phyloP scores from a whole-genome alignment of 1,140 invertebrate species.

The Acromyrmex heyeri region DNA sequence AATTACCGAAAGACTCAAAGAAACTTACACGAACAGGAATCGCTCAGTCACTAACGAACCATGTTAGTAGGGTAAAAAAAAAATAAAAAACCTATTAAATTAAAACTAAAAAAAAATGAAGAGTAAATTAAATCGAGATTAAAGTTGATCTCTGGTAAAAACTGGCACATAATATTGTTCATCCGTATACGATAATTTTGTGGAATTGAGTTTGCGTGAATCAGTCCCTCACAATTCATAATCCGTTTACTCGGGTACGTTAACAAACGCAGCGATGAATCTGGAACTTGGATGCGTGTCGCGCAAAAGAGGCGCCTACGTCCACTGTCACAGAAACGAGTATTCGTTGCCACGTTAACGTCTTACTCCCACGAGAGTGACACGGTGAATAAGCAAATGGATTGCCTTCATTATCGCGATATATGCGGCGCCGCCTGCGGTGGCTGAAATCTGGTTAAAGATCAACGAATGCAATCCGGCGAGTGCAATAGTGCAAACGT shows the following conservation, averaged over 20 bases:
- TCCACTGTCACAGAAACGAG: slow-evolving; percentile 16
- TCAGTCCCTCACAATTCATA: slow-evolving; percentile 28
- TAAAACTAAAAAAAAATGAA: too few species aligned
- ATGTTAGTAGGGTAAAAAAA: too few species aligned
- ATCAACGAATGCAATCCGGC: not conserved
- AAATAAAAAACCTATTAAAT: too few species aligned
- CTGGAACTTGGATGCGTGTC: slow-evolving; percentile 28
- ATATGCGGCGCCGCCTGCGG: slow-evolving; percentile 64
- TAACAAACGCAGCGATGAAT: not conserved
- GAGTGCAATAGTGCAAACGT: not conserved
- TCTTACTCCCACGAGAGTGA: slow-evolving; percentile 73
- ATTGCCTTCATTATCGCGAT: slow-evolving; percentile 74
- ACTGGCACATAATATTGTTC: too few species aligned
- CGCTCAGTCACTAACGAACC: too few species aligned
- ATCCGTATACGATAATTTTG: not conserved
- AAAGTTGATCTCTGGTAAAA: too few species aligned
- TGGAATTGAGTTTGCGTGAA: not conserved
- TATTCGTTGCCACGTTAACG: slow-evolving; percentile 58
- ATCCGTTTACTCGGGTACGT: slow-evolving; percentile 42
- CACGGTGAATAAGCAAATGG: slow-evolving; percentile 73
- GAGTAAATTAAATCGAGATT: too few species aligned
- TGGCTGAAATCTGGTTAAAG: slow-evolving; percentile 63
- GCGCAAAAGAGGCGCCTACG: slow-evolving; percentile 72
- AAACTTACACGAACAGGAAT: too few species aligned
- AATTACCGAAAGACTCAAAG: too few species aligned